Conservation (phyloP, 2,888 invertebrate species). For the Sminthurinus aureus region DNA sequence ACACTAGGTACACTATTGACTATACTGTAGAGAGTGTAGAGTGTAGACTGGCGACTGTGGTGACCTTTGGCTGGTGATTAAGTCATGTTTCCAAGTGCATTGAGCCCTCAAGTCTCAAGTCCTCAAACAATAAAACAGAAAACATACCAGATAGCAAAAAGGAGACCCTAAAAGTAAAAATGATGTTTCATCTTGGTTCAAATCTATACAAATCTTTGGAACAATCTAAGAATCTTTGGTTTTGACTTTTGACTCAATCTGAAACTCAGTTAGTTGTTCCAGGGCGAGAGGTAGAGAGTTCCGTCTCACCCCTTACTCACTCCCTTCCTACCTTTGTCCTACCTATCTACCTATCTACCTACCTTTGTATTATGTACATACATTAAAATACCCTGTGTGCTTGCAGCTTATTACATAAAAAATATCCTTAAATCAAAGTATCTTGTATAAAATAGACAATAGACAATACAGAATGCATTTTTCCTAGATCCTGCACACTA, state of each 20-base stretch:
- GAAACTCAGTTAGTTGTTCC: background rate
- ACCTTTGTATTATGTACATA: no score
- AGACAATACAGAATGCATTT: background rate
- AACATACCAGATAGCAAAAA: no score
- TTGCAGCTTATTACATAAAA: background rate
- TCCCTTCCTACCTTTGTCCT: background rate
- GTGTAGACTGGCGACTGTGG: constrained; percentile 3
- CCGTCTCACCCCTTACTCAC: background rate
- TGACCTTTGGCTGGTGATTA: constrained; percentile 31
- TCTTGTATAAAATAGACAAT: background rate
- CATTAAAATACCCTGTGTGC: no score
- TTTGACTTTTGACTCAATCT: background rate
- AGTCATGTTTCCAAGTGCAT: constrained; percentile 47
- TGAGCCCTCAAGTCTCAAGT: background rate
- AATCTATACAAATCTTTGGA: background rate
- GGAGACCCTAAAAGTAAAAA: no score
- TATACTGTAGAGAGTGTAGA: no score
- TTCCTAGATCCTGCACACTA: no score
- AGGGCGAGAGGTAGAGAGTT: background rate
- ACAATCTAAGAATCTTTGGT: background rate
- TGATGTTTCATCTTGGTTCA: background rate
- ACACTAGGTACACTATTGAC: no score
- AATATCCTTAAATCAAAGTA: background rate
- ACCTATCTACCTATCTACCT: no score
- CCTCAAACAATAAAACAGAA: background rate